These are phyloP conservation scores for Ochlodes sylvanus DNA, from an alignment of 2,888 invertebrate species.

Conservation along the genomic window DNA sequence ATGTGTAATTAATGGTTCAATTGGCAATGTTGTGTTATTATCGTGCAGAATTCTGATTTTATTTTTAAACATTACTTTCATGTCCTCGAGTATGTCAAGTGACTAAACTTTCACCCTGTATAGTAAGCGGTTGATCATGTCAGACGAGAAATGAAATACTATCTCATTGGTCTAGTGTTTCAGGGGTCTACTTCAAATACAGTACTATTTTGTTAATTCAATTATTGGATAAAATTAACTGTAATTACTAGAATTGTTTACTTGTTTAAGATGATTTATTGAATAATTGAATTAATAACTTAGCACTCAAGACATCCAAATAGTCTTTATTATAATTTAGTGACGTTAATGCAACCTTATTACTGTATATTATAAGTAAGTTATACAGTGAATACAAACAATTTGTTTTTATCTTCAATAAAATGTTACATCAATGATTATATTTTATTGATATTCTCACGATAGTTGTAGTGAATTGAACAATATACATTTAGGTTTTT, in stretches of 20 bases:
- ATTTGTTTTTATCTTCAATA: conserved; percentile 10
- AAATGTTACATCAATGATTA: conserved; percentile 12
- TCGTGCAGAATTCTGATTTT: no score
- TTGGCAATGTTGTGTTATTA: no score
- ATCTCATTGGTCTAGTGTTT: not conserved
- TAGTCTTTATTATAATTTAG: conserved; percentile 3
- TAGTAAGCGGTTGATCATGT: no score
- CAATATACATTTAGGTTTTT: not conserved
- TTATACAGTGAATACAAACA: not conserved
- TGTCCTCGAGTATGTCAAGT: no score
- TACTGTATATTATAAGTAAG: conserved; percentile 16
- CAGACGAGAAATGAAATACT: no score
- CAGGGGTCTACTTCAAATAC: conserved; percentile 16
- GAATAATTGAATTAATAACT: conserved; percentile 5
- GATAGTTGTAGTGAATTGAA: not conserved
- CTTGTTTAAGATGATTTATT: no score
- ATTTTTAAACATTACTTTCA: no score
- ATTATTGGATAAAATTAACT: not conserved
- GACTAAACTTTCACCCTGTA: no score
- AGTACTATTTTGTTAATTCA: conserved; percentile 9
- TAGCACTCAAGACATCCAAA: not conserved
- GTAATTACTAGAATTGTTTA: no score
- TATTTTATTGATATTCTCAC: conserved; percentile 2
- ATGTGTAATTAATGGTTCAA: no score
- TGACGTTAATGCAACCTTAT: conserved; percentile 3